phyloP scores from a whole-genome alignment of 1,140 invertebrate species.

The Pachypsylla venusta region DNA sequence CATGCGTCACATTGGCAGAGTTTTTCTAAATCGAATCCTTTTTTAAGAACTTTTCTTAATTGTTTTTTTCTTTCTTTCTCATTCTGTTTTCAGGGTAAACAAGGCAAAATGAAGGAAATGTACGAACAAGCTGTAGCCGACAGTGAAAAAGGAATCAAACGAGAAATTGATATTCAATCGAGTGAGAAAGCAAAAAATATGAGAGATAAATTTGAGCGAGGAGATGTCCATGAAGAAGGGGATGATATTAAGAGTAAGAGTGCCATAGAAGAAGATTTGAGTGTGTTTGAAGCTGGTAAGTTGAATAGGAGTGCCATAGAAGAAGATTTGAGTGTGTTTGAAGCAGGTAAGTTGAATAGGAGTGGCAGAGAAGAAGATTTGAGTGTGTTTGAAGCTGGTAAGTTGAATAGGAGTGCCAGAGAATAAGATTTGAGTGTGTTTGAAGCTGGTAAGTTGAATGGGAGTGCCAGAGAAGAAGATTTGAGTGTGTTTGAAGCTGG shows the following conservation, averaged over 20 bases:
- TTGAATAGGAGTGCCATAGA: constrained; percentile 37
- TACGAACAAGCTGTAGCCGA: constrained; percentile 79
- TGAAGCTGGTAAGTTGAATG: constrained; percentile 52
- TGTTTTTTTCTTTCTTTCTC: constrained; percentile 8
- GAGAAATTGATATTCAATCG: constrained; percentile 34
- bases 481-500: constrained; percentile 67
- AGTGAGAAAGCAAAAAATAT: constrained; percentile 51
- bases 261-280: constrained; percentile 50
- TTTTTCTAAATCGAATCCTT: no score
- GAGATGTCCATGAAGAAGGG: constrained; percentile 43
- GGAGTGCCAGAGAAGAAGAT: constrained; percentile 45
- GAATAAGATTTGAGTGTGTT: constrained; percentile 65
- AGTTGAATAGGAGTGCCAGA: constrained; percentile 33
- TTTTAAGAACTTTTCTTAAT: not conserved
- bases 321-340: constrained; percentile 64
- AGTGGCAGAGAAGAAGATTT: constrained; percentile 48
- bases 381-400: constrained; percentile 68
- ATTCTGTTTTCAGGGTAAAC: constrained; percentile 57
- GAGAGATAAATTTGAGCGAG: constrained; percentile 70
- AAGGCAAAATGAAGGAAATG: constrained; percentile 78
- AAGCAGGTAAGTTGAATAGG: constrained; percentile 49
- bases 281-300: constrained; percentile 67
- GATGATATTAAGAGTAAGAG: constrained; percentile 34
- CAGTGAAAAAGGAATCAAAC: constrained; percentile 43
- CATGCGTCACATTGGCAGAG: no score